Evolutionary conservation across 2,797 vertebrate genomes (phyloP), one percentile per base, ranked within the genome.

Genomic region (Falco concolor): DNA sequence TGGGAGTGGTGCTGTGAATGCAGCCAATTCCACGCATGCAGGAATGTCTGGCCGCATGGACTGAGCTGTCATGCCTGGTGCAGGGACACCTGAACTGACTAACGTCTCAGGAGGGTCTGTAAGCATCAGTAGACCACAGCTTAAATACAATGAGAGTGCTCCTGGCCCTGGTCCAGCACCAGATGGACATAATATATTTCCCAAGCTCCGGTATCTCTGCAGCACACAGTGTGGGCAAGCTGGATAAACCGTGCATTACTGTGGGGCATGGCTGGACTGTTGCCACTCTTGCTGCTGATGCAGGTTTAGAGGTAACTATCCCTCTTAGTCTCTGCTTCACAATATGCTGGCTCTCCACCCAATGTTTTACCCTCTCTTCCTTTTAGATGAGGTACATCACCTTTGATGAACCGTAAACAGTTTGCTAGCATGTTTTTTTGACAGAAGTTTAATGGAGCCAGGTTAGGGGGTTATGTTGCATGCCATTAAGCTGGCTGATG

Each of bases 141-240:
- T 75, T 57, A 76, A 40, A 23, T 21, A 59, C 32, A 12, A 1
- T 10, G 12, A 49, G 40, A 13, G 32, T 52, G 52, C n/a, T 60
- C 3, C 61, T 90, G 79, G 57, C 52, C 30, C 15, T 36, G 34
- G 12, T 75, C 72, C 92, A 75, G 63, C 87, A 63, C 42, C 67
- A 90, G 72, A 50, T 84, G 90, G 69, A 17, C 45, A 4, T 10
- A 52, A 68, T 32, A 72, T 36, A 47, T 38, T 21, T 69, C 23
- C 45, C 0, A 0, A 59, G 24, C 82, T 60, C 49, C 1, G 0
- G 12, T 38, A 5, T 72, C 47, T 80, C 49, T 54, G 34, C 52
- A 50, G 42, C 38, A 60, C 0, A 0, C 44, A 12, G 25, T 4
- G 5, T 67, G 68, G 47, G 28, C 49, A 79, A 76, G 40, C n/a